phyloP scores from a whole-genome alignment of 2,888 invertebrate species.

The Himalopsyche tibetana region DNA sequence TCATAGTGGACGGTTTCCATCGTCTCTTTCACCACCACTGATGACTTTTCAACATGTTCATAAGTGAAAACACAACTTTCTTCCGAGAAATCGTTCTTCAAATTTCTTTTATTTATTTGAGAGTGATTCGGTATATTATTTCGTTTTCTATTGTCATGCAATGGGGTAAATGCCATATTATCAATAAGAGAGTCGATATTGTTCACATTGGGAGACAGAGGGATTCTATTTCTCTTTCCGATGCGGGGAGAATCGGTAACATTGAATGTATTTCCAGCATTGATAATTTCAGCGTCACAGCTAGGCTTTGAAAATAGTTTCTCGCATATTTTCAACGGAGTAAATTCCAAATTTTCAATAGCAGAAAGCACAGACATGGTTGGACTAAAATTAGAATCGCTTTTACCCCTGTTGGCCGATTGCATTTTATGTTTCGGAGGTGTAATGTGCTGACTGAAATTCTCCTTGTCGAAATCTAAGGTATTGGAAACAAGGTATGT shows the following conservation, averaged over 20 bases:
- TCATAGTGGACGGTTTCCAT: background rate
- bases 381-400: slow-evolving; percentile 33
- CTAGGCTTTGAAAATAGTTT: slow-evolving; percentile 42
- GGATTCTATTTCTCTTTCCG: background rate
- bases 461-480: slow-evolving; percentile 60
- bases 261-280: slow-evolving; percentile 39
- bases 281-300: slow-evolving; percentile 1
- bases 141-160: background rate
- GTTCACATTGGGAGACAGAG: background rate
- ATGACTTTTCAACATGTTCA: slow-evolving; percentile 18
- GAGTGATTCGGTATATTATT: background rate
- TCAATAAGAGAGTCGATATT: slow-evolving; percentile 53
- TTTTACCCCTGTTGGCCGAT: slow-evolving; percentile 15
- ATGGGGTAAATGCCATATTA: slow-evolving; percentile 56
- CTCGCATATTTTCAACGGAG: slow-evolving; percentile 52
- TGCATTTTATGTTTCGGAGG: slow-evolving; percentile 35
- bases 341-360: slow-evolving; percentile 63
- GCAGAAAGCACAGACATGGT: slow-evolving; percentile 57
- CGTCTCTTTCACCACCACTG: background rate
- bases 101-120: background rate
- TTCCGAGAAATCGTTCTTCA: background rate
- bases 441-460: slow-evolving; percentile 15
- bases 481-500: slow-evolving; percentile 57
- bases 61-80: background rate
- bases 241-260: slow-evolving; percentile 9